Base-by-base conservation (phyloP, 1,140 invertebrate genomes). In the Brachystomella parvula region DNA sequence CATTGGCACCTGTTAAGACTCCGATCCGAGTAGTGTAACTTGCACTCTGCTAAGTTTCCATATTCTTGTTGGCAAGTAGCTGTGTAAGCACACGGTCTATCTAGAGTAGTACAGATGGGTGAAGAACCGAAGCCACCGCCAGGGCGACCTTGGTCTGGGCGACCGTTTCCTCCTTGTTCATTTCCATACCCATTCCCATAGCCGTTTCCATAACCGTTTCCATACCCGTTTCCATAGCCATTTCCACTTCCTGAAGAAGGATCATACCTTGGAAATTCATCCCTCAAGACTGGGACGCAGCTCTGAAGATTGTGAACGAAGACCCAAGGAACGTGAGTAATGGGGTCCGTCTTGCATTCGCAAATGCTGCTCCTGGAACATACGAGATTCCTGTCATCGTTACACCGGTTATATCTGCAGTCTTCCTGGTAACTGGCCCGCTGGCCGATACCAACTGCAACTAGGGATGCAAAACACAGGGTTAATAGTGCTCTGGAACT, bases 41-140 rank as follows among this genome's bases (percentile, higher is more conserved):
- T 53, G 24, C 49, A 53, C 9, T 53, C 49, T 24, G 49, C 49
- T 24, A 53, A 53, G 24, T 53, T 53, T 6, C 49, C 49, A 53
- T 53, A 53, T 6, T 15, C 6, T 53, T 3, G 9, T 24, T 53
- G 49, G 24, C 49, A 53, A 53, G 6, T 53, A 24, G 12, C 24
- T 24, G 49, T 19, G 49, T 53, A 53, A 6, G 21, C 3, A 53
- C 49, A 53, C 6, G 9, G 49, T 6, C 15, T 53, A 24, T 24
- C 24, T 12, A 53, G 12, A 9, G 49, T 53, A 6, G 24, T 26
- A 24, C 49, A 53, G 12, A 6, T 6, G 15, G 49, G 49, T 17
- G 39, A 44, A 44, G 9, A 12, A n/a, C 39, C 39, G 12, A 12
- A 53, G 15, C 49, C 49, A 24, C 49, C 49, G 9, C 49, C 49